phyloP scores from a whole-genome alignment of 2,797 vertebrate species.

The Lophotriccus pileatus region DNA sequence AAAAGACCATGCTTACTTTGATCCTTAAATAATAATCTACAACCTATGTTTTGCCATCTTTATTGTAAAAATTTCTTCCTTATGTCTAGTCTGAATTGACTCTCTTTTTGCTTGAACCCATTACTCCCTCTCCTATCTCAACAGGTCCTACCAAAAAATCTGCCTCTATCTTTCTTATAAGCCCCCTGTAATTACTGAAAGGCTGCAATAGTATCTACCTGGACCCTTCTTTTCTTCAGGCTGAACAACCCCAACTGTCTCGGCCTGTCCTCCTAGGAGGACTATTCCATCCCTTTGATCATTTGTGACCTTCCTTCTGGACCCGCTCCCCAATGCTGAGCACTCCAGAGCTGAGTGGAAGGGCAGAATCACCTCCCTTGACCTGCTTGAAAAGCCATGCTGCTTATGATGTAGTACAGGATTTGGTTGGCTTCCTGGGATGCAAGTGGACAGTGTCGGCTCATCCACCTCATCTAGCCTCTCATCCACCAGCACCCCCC shows the following conservation, averaged over 20 bases:
- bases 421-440: background rate
- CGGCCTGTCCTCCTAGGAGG: background rate
- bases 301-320: background rate
- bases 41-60: background rate
- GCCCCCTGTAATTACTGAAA: background rate
- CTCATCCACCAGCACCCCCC: background rate
- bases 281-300: background rate
- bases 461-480: background rate
- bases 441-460: accelerated
- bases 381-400: accelerated
- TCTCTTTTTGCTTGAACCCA: background rate
- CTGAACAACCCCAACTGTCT: background rate
- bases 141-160: background rate
- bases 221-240: background rate
- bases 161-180: background rate
- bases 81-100: background rate
- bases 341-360: background rate
- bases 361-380: accelerated
- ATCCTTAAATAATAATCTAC: background rate
- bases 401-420: background rate
- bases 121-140: background rate
- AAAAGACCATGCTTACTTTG: background rate
- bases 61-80: background rate
- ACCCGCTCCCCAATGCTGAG: accelerated
- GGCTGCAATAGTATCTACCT: background rate